These are phyloP conservation scores for Halcyon leucocephala DNA, from an alignment of 2,797 vertebrate species.

Conservation along the genomic window DNA sequence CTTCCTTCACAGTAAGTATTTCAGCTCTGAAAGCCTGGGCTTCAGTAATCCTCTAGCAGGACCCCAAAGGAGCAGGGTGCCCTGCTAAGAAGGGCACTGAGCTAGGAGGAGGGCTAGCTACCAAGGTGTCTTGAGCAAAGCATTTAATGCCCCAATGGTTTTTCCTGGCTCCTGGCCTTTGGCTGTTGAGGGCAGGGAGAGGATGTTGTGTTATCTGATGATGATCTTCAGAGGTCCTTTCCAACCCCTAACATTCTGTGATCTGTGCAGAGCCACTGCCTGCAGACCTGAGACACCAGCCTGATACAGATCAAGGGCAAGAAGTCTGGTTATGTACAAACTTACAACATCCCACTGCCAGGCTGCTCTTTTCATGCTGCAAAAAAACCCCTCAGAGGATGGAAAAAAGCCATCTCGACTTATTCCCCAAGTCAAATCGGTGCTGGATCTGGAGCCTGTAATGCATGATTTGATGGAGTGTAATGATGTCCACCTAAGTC, in stretches of 20 bases:
- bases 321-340: neutral
- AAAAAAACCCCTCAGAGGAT: neutral
- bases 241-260: too few relatives aligned
- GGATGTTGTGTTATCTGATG: neutral
- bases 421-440: neutral
- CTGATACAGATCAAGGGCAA: neutral
- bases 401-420: neutral
- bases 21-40: neutral
- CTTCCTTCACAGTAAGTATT: neutral
- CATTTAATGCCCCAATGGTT: fast-evolving
- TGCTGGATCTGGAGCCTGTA: neutral
- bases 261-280: neutral
- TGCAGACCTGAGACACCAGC: fast-evolving
- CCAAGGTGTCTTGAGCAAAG: neutral
- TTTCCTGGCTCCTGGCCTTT: neutral
- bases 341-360: neutral
- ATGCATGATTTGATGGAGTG: neutral
- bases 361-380: neutral
- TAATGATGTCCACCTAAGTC: neutral
- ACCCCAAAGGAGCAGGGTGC: neutral
- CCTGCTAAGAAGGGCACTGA: neutral
- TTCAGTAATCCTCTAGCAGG: neutral
- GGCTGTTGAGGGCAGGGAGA: neutral
- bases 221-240: too few relatives aligned
- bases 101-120: neutral